Percentiles rank a stretch among this genome's conserved stretches.
Evolutionary conservation across 1,140 invertebrate genomes (phyloP).

Genomic region (Delia radicum): DNA sequence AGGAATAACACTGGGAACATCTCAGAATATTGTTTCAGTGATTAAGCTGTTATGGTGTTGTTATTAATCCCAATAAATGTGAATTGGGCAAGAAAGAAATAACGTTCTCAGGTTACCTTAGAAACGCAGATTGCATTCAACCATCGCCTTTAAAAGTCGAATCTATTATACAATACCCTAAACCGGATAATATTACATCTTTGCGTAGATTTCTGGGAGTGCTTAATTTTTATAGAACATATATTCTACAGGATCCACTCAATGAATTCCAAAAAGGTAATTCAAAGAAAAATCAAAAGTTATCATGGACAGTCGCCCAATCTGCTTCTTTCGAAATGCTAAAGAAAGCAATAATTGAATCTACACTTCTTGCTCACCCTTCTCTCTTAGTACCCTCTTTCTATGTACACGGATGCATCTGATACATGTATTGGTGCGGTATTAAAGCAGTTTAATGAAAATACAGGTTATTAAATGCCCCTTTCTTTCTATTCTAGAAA

Average conservation of each 20-base stretch:
- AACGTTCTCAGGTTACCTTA: constrained; percentile 57
- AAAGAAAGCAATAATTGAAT: background rate
- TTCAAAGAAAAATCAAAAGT: background rate
- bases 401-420: background rate
- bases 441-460: background rate
- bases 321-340: background rate
- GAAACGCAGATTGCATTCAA: background rate
- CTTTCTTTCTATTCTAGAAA: too few relatives aligned
- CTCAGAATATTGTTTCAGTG: constrained; percentile 34
- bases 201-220: background rate
- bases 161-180: background rate
- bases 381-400: background rate
- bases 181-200: background rate
- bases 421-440: background rate
- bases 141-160: background rate
- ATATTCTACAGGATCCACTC: background rate
- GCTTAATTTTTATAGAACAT: constrained; percentile 1
- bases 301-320: background rate
- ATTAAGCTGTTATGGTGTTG: constrained; percentile 33
- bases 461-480: background rate
- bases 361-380: background rate
- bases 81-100: constrained; percentile 35
- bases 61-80: constrained; percentile 41
- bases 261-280: background rate
- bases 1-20: too few relatives aligned